Percentiles rank a stretch among this genome's conserved stretches.
These are phyloP conservation scores for Siphamia tubifer DNA, from an alignment of 2,113 vertebrate genomes.

Conservation along the genomic window DNA sequence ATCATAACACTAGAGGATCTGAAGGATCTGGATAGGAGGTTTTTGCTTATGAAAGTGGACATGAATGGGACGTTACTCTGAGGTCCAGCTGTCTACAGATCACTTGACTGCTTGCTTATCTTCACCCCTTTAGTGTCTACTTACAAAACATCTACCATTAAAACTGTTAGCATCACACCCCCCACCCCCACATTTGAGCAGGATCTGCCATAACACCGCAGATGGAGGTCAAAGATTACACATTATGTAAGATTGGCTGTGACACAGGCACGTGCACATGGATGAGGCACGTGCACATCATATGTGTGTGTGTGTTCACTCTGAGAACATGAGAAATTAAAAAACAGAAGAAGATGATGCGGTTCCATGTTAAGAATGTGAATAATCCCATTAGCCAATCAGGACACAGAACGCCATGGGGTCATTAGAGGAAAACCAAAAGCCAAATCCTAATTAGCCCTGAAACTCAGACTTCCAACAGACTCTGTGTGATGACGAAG, in stretches of 20 bases:
- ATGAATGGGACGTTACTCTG: conserved; percentile 25
- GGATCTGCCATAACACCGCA: background rate
- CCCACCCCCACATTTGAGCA: too few species aligned
- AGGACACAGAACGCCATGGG: conserved; percentile 50
- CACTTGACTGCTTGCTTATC: conserved; percentile 21
- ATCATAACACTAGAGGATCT: conserved; percentile 38
- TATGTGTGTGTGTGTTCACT: conserved; percentile 7
- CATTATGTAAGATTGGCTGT: background rate
- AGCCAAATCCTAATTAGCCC: conserved; percentile 65
- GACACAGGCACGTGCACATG: background rate
- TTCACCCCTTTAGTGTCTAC: background rate
- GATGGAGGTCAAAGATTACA: conserved; percentile 2
- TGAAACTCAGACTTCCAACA: conserved; percentile 38
- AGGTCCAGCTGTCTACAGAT: conserved; percentile 26
- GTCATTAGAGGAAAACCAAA: conserved; percentile 50
- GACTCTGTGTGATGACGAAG: conserved; percentile 44
- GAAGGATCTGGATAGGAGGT: conserved; percentile 29
- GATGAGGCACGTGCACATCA: background rate
- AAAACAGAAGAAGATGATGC: too few species aligned
- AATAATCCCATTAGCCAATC: conserved; percentile 61
- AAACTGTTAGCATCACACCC: conserved; percentile 10
- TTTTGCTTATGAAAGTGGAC: conserved; percentile 29
- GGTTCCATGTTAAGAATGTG: conserved; percentile 63
- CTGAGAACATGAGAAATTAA: conserved; percentile 8
- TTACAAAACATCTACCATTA: background rate